Conservation (phyloP, 2,888 invertebrate species). For the Siphonodentalium dalli region DNA sequence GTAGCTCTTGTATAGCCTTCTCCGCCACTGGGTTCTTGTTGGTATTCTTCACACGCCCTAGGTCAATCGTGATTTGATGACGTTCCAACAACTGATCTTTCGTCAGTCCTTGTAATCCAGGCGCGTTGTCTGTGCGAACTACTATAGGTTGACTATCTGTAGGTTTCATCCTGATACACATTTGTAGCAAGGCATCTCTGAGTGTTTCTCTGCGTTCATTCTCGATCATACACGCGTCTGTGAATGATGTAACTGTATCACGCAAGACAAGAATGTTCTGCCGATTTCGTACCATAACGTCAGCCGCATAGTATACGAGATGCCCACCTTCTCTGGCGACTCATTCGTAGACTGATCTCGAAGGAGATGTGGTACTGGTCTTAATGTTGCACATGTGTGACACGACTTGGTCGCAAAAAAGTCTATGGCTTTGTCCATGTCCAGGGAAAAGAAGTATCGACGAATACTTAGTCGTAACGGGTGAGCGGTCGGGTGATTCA, state of each 20-base stretch:
- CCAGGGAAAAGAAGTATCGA: no score
- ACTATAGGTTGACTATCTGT: constrained; percentile 6
- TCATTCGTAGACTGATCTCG: no score
- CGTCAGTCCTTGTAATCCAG: constrained; percentile 14
- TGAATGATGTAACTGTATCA: constrained; percentile 15
- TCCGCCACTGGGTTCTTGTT: constrained; percentile 30
- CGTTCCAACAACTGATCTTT: constrained; percentile 12
- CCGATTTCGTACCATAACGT: constrained; percentile 5
- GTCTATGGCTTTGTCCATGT: no score
- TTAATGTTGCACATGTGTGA: no score
- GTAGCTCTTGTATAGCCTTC: constrained; percentile 26
- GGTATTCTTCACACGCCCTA: constrained; percentile 15
- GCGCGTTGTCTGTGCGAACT: constrained; percentile 23
- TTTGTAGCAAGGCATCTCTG: constrained; percentile 1
- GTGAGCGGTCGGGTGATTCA: no score
- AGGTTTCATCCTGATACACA: constrained; percentile 12
- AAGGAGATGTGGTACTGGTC: no score
- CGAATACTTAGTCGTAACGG: no score
- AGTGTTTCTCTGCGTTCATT: constrained; percentile 5
- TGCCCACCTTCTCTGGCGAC: no score
- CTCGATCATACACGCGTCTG: constrained; percentile 6
- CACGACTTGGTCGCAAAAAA: no score
- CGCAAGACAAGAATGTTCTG: constrained; percentile 5
- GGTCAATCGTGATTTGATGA: constrained; percentile 11
- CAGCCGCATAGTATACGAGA: no score